A percentile compares a stretch with the other conserved stretches of the same genome.
phyloP scores from a whole-genome alignment of 2,888 invertebrate genomes.

The Isotomurus palustris region DNA sequence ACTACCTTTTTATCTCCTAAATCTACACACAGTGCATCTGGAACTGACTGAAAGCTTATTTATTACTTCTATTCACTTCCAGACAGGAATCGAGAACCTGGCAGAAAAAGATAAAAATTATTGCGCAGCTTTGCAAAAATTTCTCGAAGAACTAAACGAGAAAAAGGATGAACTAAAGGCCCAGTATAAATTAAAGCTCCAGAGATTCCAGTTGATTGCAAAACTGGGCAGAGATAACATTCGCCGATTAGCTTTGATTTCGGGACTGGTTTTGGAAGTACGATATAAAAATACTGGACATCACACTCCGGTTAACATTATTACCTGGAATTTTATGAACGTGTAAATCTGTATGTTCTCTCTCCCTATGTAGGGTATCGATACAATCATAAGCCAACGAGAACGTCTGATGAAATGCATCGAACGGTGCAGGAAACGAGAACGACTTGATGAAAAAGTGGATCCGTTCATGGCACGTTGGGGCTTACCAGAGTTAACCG shows the following conservation, averaged over 20 bases:
- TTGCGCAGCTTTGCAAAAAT: conserved; percentile 24
- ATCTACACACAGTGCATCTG: too few species aligned
- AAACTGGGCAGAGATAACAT: conserved; percentile 23
- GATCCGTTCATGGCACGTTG: conserved; percentile 39
- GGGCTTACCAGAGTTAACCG: conserved; percentile 19
- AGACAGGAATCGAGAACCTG: conserved; percentile 25
- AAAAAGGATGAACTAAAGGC: conserved; percentile 31
- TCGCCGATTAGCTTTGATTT: conserved; percentile 29
- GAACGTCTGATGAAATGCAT: conserved; percentile 28
- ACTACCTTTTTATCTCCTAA: too few species aligned
- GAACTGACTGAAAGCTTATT: too few species aligned
- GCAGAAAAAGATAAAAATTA: conserved; percentile 26
- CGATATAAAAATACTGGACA: background rate
- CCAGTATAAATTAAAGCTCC: conserved; percentile 19
- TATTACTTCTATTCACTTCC: background rate
- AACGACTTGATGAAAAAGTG: conserved; percentile 36
- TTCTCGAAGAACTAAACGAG: conserved; percentile 22
- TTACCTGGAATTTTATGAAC: too few species aligned
- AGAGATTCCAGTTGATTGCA: conserved; percentile 24
- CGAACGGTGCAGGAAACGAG: conserved; percentile 39
- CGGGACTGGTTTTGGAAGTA: conserved; percentile 26
- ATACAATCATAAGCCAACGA: conserved; percentile 33
- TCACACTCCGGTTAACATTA: too few species aligned
- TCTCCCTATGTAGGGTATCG: conserved; percentile 20
- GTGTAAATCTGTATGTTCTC: background rate